These are phyloP conservation scores for Eurytoma adleriae DNA, from an alignment of 2,888 invertebrate species.

Conservation along the genomic window DNA sequence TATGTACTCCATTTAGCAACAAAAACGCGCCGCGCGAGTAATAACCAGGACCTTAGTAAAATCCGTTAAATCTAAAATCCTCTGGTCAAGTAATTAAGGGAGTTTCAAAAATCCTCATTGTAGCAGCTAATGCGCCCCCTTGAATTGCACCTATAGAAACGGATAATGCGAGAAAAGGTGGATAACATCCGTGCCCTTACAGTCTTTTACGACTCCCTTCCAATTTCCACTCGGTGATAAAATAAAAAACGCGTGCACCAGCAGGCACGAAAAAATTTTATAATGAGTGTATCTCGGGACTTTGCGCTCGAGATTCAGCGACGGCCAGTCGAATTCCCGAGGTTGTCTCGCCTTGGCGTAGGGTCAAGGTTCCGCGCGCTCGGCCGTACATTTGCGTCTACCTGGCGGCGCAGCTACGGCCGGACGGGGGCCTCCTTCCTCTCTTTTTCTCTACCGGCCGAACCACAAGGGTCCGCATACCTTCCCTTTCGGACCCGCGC, in stretches of 20 bases:
- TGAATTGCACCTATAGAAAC: not conserved
- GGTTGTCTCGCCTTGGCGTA: slow-evolving; percentile 61
- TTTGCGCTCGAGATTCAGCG: not conserved
- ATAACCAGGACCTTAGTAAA: not conserved
- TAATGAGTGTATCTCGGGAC: too few relatives aligned
- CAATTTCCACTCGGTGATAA: too few relatives aligned
- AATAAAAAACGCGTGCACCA: too few relatives aligned
- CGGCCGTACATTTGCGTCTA: slow-evolving; percentile 49
- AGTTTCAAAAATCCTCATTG: not conserved
- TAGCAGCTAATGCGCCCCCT: not conserved
- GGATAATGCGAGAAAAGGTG: not conserved
- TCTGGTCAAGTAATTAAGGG: not conserved
- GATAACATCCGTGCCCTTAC: too few relatives aligned
- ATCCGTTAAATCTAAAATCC: not conserved
- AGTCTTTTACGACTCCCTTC: too few relatives aligned
- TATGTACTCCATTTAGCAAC: not conserved
- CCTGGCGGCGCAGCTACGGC: slow-evolving; percentile 31
- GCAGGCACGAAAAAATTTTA: too few relatives aligned
- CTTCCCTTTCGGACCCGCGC: too few relatives aligned
- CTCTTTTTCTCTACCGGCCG: slow-evolving; percentile 10
- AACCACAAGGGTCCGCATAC: not conserved
- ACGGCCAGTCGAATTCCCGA: slow-evolving; percentile 48
- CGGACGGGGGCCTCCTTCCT: slow-evolving; percentile 41
- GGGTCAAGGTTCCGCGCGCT: slow-evolving; percentile 66
- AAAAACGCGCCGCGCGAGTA: not conserved